Base-by-base conservation (phyloP, 2,113 vertebrate genomes). In the Myrmecophaga tridactyla region DNA sequence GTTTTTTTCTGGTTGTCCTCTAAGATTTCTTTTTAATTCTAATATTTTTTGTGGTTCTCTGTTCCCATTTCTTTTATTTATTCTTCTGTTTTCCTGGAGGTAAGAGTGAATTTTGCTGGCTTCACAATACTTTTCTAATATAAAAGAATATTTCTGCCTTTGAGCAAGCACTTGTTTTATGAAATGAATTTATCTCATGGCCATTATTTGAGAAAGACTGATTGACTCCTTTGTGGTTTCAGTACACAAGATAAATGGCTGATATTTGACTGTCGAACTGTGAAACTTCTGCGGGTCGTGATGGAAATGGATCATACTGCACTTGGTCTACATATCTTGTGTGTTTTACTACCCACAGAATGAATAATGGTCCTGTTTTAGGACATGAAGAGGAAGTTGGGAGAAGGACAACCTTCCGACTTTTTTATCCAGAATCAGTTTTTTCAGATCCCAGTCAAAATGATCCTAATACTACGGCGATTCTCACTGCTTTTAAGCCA, bases 351-450 rank as follows among this genome's bases (percentile, higher is more conserved):
- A 34, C 90, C 89, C 92, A 88, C 96, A 99, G 99, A 89, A 98
- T 99, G 98, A 99, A 99, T 87, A 98, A 97, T 36, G 99, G 98
- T 85, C 98, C 99, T 62, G 97, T 99, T 90, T 87, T 98, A 97
- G 99, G 98, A 63, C 98, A 99, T 0, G 98, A 99, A 98, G 98
- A 98, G 9, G 98, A 99, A 86, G 98, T 99, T 94, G 98, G 98
- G 18, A 98, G 97, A 95, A 99, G 96, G 94, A 99, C 99, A 0
- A 99, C 98, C 12, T 99, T 98, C 96, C 98, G 98, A 90, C 98
- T 99, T 80, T 99, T 98, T 96, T 99, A 99, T 92, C 99, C 99
- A 0, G 99, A 99, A 91, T 99, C 99, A 43, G 95, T 98, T 96
- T 99, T 98, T 97, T 98, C 98, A 10, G 98, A 99, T 97, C 97